Evolutionary conservation across 2,797 vertebrate species (phyloP).

Genomic region (Poecile montanus): DNA sequence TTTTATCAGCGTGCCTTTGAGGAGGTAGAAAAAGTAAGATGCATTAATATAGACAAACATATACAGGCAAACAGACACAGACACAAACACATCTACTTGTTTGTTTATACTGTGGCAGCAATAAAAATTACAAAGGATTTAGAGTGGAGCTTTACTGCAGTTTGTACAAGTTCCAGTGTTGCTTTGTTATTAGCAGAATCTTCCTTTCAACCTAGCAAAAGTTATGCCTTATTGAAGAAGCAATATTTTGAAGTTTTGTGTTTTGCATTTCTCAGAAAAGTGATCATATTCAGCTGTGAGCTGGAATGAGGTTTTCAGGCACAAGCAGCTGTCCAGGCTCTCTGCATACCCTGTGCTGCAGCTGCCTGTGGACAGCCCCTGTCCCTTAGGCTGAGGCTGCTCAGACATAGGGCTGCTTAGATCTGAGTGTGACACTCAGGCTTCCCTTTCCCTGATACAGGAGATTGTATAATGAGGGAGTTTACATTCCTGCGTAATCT

Average conservation of each 20-base stretch:
- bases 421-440: background rate
- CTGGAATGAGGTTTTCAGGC: background rate
- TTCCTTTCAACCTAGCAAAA: background rate
- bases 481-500: background rate
- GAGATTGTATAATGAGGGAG: background rate
- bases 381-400: background rate
- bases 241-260: background rate
- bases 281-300: background rate
- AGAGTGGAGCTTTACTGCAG: background rate
- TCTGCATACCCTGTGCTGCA: background rate
- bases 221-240: background rate
- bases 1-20: background rate
- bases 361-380: fast-evolving
- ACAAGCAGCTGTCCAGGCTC: background rate
- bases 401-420: background rate
- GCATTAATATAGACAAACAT: background rate
- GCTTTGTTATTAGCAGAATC: background rate
- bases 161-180: background rate
- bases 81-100: background rate
- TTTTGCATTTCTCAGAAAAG: background rate
- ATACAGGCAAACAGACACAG: background rate
- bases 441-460: background rate
- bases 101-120: background rate
- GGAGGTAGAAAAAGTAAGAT: background rate
- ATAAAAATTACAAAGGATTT: background rate